These are phyloP conservation scores for Drosophila burlai DNA, from an alignment of 1,140 invertebrate species.

Conservation along the genomic window DNA sequence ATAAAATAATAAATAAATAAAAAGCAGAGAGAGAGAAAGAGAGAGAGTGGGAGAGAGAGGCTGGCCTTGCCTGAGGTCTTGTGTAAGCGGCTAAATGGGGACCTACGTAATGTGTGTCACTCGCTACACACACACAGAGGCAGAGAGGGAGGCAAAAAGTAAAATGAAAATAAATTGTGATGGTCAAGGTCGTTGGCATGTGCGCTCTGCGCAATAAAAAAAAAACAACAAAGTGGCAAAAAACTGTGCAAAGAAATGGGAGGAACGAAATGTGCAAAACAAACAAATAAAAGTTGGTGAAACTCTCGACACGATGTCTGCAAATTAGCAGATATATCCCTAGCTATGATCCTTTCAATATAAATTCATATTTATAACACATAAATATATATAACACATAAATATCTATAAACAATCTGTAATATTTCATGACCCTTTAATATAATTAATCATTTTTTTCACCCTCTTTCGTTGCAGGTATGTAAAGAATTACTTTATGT, in stretches of 20 bases:
- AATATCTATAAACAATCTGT: neutral
- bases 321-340: constrained; percentile 12
- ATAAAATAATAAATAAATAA: constrained; percentile 1
- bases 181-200: constrained; percentile 83
- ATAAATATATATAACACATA: neutral
- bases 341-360: neutral
- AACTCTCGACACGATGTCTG: constrained; percentile 34
- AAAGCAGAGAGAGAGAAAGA: neutral
- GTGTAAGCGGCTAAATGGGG: constrained; percentile 59
- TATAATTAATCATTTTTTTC: constrained; percentile 21
- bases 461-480: constrained; percentile 40
- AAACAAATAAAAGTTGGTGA: constrained; percentile 57
- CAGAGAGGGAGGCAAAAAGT: constrained; percentile 65
- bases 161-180: constrained; percentile 84
- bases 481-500: constrained; percentile 32
- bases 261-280: constrained; percentile 54
- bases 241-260: constrained; percentile 27
- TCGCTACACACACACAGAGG: constrained; percentile 37
- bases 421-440: constrained; percentile 27
- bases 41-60: constrained; percentile 10
- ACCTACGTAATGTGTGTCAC: constrained; percentile 73
- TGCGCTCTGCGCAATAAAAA: constrained; percentile 72
- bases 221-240: constrained; percentile 15
- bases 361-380: neutral
- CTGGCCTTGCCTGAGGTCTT: constrained; percentile 54